Evolutionary conservation across 2,113 vertebrate species (phyloP).

Genomic region (Pseudopodoces humilis): DNA sequence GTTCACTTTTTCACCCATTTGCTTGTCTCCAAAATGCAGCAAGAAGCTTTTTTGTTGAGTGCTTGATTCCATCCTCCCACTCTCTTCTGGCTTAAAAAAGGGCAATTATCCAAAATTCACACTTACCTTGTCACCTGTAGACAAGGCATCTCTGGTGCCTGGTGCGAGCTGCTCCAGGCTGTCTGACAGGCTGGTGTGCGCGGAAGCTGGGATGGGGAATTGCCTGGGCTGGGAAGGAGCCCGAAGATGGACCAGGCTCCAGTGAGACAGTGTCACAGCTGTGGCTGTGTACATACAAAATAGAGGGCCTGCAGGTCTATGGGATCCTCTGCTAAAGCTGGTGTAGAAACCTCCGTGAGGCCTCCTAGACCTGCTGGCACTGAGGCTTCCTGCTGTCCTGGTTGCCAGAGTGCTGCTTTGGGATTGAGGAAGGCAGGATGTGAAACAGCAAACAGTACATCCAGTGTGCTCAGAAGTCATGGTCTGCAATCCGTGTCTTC

Average conservation of each 20-base stretch:
- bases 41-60: background rate
- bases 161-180: fast-evolving
- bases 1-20: constrained; percentile 40
- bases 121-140: background rate
- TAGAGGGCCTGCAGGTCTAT: background rate
- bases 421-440: fast-evolving
- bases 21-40: constrained; percentile 24
- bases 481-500: fast-evolving
- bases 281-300: background rate
- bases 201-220: background rate
- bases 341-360: background rate
- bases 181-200: background rate
- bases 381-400: background rate
- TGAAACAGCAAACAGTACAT: background rate
- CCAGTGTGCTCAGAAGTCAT: background rate
- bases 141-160: background rate
- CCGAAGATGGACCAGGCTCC: fast-evolving
- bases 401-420: background rate
- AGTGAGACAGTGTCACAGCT: fast-evolving
- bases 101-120: background rate
- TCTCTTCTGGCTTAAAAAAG: background rate
- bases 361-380: background rate
- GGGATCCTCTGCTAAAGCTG: background rate
- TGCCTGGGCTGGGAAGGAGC: background rate
- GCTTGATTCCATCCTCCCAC: constrained; percentile 5